A percentile compares a stretch with the other conserved stretches of the same genome.
phyloP scores from a whole-genome alignment of 2,888 invertebrate species.

The Leucoma salicis region DNA sequence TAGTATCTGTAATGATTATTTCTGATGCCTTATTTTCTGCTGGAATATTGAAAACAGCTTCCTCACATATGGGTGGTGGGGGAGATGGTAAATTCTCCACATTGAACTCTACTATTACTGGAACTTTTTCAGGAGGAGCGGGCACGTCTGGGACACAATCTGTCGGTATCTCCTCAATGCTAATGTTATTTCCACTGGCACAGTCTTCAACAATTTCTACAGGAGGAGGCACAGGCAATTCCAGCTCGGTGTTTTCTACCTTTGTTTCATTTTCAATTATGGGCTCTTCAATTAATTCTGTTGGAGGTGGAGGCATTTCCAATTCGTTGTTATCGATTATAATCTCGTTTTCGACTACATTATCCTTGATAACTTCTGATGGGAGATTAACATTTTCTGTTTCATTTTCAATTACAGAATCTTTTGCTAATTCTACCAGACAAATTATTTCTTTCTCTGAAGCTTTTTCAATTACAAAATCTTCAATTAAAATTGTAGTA shows the following conservation, averaged over 20 bases:
- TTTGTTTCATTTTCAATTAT: conserved; percentile 6
- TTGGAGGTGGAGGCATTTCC: conserved; percentile 16
- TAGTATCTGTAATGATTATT: conserved; percentile 22
- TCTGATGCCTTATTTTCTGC: conserved; percentile 14
- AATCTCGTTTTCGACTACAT: not conserved
- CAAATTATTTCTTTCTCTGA: not conserved
- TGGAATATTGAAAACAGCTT: conserved; percentile 13
- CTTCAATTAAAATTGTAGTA: conserved; percentile 27
- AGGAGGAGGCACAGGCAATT: conserved; percentile 45
- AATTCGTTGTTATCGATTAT: conserved; percentile 9
- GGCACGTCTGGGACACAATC: conserved; percentile 16
- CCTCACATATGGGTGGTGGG: conserved; percentile 45
- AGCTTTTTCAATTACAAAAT: conserved; percentile 1
- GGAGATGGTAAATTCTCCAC: conserved; percentile 48
- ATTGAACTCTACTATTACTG: conserved; percentile 14
- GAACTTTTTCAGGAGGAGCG: conserved; percentile 12
- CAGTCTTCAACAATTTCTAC: conserved; percentile 14
- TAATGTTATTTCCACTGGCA: conserved; percentile 6
- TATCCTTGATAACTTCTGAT: not conserved
- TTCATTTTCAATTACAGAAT: not conserved
- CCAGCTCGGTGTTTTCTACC: conserved; percentile 13
- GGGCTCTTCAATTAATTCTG: conserved; percentile 5
- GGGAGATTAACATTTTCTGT: conserved; percentile 1
- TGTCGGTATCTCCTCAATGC: conserved; percentile 5
- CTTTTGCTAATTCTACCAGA: not conserved